Percentiles rank a stretch among this genome's conserved stretches.
phyloP scores from a whole-genome alignment of 2,797 vertebrate genomes.

The Semotilus atromaculatus region DNA sequence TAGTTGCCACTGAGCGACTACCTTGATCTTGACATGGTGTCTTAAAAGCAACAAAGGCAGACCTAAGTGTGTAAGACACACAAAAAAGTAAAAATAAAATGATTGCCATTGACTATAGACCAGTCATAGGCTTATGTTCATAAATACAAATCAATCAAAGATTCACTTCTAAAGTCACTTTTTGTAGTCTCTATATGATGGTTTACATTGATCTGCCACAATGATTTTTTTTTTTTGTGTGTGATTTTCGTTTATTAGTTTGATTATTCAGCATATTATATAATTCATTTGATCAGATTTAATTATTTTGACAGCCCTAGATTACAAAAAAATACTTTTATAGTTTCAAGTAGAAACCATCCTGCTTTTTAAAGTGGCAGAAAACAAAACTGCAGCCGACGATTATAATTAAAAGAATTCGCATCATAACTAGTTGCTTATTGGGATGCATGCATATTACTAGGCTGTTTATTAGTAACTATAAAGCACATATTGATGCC shows the following conservation, averaged over 20 bases:
- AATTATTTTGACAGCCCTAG: neutral
- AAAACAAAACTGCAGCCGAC: no score
- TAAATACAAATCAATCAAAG: neutral
- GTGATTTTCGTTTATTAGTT: neutral
- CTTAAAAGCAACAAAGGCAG: neutral
- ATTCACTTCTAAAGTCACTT: neutral
- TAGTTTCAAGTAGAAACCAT: neutral
- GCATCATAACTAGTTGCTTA: no score
- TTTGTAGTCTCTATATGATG: neutral
- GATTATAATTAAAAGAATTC: no score
- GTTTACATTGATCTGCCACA: neutral
- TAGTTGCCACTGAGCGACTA: neutral
- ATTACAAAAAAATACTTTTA: no score
- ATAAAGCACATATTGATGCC: no score
- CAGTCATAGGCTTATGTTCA: neutral
- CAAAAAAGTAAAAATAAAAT: neutral
- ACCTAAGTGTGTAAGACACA: neutral
- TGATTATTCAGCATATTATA: neutral
- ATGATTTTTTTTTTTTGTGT: no score
- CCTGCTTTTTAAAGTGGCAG: no score
- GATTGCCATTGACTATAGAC: neutral
- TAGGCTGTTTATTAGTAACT: no score
- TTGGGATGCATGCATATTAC: no score
- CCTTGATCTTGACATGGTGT: neutral
- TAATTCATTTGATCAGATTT: neutral